Percentiles rank a stretch among this genome's conserved stretches.
Evolutionary conservation across 2,888 invertebrate genomes (phyloP).

Genomic region (Cheilosia variabilis): DNA sequence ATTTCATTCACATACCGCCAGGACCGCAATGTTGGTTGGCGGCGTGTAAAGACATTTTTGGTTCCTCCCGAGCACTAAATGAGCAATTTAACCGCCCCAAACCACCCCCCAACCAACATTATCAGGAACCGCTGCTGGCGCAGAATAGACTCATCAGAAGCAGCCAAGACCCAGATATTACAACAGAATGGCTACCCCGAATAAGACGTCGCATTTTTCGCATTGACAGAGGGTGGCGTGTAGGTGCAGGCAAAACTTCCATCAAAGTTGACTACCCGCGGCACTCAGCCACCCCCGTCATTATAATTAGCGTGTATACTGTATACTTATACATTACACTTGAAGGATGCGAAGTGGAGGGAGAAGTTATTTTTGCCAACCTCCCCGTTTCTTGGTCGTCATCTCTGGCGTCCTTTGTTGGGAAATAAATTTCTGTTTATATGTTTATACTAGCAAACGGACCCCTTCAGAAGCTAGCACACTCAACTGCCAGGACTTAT

Average conservation of each 20-base stretch:
- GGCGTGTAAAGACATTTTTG: constrained; percentile 57
- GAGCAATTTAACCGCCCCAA: constrained; percentile 68
- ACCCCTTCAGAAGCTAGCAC: constrained; percentile 2
- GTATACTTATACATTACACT: constrained; percentile 34
- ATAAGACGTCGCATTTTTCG: constrained; percentile 28
- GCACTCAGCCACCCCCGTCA: constrained; percentile 45
- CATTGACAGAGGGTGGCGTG: constrained; percentile 25
- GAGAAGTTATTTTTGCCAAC: constrained; percentile 40
- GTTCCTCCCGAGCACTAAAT: constrained; percentile 66
- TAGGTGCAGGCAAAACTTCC: constrained; percentile 33
- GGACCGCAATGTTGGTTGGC: constrained; percentile 13
- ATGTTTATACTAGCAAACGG: constrained; percentile 40
- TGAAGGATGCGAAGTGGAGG: constrained; percentile 1
- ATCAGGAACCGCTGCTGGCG: constrained; percentile 51
- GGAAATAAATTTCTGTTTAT: constrained; percentile 50
- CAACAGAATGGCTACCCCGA: constrained; percentile 27
- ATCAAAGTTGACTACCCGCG: constrained; percentile 41
- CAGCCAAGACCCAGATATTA: constrained; percentile 21
- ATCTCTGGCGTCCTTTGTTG: constrained; percentile 34
- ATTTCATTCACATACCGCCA: constrained; percentile 52
- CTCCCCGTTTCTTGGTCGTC: not conserved
- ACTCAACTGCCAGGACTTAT: too few species aligned
- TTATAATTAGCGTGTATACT: constrained; percentile 66
- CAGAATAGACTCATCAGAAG: constrained; percentile 39
- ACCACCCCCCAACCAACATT: constrained; percentile 38